Evolutionary conservation across 2,113 vertebrate genomes (phyloP).

Genomic region (Ginglymostoma cirratum): DNA sequence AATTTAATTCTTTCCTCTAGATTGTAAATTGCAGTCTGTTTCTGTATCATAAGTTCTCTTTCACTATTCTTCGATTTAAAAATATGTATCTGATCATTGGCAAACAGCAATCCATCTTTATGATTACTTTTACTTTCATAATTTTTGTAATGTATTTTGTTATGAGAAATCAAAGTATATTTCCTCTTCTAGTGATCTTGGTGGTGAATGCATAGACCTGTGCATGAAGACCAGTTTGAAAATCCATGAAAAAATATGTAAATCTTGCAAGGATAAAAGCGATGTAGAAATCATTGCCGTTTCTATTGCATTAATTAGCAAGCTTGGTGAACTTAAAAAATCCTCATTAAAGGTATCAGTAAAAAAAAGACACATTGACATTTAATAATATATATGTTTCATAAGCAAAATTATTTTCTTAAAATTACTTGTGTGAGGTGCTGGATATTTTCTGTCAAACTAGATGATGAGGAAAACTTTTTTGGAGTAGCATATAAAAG

Average conservation of each 20-base stretch:
- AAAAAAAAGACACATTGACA: neutral
- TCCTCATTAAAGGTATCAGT: neutral
- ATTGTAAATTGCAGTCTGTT: neutral
- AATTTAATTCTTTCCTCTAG: neutral
- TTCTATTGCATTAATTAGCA: neutral
- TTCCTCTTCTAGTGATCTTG: neutral
- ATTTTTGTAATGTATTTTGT: neutral
- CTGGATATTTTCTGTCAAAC: neutral
- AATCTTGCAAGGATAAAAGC: fast-evolving
- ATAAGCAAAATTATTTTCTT: neutral
- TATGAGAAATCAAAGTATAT: neutral
- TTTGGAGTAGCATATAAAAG: no score
- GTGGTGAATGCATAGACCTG: neutral
- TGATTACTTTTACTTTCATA: neutral
- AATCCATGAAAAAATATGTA: conserved; percentile 48
- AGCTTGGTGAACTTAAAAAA: neutral
- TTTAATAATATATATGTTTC: neutral
- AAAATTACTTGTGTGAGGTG: neutral
- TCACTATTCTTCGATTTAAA: neutral
- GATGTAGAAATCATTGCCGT: neutral
- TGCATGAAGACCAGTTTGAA: conserved; percentile 45
- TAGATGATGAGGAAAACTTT: neutral
- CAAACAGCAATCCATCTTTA: neutral
- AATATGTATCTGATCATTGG: neutral
- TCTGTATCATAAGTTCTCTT: neutral